Conservation (phyloP, 2,888 invertebrate species). For the Acronicta psi region DNA sequence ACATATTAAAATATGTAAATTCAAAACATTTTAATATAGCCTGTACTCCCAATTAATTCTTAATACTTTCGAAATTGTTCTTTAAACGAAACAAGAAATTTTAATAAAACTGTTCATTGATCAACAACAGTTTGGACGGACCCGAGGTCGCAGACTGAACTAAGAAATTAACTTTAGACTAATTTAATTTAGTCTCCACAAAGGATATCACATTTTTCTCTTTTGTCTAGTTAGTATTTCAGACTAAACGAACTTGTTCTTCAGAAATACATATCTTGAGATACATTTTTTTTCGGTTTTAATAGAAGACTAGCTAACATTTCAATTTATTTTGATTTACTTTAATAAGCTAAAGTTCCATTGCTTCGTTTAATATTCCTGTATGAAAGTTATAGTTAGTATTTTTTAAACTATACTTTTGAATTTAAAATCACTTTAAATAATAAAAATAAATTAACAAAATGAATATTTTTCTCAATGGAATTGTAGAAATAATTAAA, state of each 20-base stretch:
- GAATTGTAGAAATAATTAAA: too few species aligned
- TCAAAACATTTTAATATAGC: background rate
- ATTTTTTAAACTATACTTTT: too few species aligned
- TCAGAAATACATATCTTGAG: background rate
- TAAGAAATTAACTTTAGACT: conserved; percentile 29
- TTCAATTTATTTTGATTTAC: too few species aligned
- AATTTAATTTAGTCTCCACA: conserved; percentile 23
- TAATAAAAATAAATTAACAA: too few species aligned
- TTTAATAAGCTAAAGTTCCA: too few species aligned
- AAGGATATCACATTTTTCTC: conserved; percentile 30
- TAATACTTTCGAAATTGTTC: background rate
- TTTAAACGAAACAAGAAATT: conserved; percentile 9
- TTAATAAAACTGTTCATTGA: conserved; percentile 13
- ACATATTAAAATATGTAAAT: background rate
- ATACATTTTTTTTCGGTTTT: background rate
- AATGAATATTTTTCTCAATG: too few species aligned
- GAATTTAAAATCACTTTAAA: too few species aligned
- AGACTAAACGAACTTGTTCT: conserved; percentile 12
- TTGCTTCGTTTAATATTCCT: too few species aligned
- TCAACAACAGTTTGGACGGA: conserved; percentile 13
- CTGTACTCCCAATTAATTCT: background rate
- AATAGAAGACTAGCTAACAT: background rate
- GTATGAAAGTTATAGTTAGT: too few species aligned
- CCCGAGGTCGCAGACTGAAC: conserved; percentile 25
- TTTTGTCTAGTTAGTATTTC: conserved; percentile 17